A percentile compares a stretch with the other conserved stretches of the same genome.
These are phyloP conservation scores for Periparus ater DNA, from an alignment of 2,797 vertebrate species.

Conservation along the genomic window DNA sequence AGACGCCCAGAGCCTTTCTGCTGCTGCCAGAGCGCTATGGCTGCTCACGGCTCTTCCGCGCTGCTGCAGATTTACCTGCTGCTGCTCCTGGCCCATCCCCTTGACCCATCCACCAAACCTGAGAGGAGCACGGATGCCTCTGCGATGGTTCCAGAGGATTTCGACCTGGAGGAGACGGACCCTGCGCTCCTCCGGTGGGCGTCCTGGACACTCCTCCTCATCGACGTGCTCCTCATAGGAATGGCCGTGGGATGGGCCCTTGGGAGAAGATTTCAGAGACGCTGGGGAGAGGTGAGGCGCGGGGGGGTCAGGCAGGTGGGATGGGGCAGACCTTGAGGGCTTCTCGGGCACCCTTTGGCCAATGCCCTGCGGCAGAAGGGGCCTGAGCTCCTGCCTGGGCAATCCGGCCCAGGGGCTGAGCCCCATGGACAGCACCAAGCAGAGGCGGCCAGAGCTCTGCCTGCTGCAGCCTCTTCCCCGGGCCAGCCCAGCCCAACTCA, in stretches of 20 bases:
- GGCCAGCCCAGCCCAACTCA: not conserved
- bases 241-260: rapidly evolving
- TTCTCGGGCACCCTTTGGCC: not conserved
- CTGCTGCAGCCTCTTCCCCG: not conserved
- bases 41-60: rapidly evolving
- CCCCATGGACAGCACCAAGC: not conserved
- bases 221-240: rapidly evolving
- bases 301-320: too few species aligned
- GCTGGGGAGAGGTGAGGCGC: not conserved
- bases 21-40: not conserved
- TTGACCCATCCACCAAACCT: rapidly evolving
- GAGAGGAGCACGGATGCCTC: rapidly evolving
- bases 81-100: not conserved
- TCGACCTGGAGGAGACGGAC: not conserved
- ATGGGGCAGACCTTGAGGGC: rapidly evolving
- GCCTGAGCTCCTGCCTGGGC: not conserved
- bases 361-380: rapidly evolving
- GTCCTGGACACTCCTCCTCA: rapidly evolving
- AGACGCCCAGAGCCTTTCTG: too few species aligned
- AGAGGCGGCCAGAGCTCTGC: not conserved
- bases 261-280: not conserved
- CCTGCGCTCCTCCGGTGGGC: rapidly evolving
- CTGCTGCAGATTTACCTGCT: not conserved
- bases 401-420: not conserved
- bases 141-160: rapidly evolving